Evolutionary conservation across 2,113 vertebrate genomes (phyloP), one percentile per base, ranked within the genome.

Genomic region (Pterophyllum scalare): DNA sequence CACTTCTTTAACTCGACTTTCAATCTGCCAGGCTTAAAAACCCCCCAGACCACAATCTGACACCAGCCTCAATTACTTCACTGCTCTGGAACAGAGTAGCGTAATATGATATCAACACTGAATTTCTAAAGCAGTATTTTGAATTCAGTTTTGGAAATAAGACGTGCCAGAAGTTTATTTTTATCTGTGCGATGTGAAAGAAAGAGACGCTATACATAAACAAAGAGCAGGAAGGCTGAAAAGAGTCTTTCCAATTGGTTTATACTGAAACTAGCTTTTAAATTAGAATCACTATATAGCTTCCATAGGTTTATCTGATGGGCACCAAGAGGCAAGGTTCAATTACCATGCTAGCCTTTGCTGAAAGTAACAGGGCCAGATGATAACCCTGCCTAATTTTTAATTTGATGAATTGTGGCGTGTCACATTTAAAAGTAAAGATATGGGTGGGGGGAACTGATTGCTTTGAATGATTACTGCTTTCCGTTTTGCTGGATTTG

Each of bases 11-110:
- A 88, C 76, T 85, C 86, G 76, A 78, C 88, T 82, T 88, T 87
- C 88, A 93, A 92, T 94, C 92, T 92, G 88, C 85, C 89, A 89
- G 75, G 40, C 85, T 92, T 91, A 89, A 91, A 85, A 87, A 76
- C 6, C 77, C 79, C 87, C 86, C 78, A 79, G 85, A 95, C 94
- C 93, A 95, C 94, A 96, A 93, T 93, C 92, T 91, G 92, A 95
- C 95, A 95, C 90, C 92, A 89, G 77, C 92, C 87, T 88, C 93
- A 95, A 95, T 95, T 91, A 95, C 94, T 94, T 91, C 92, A 93
- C 91, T 92, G 87, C 88, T 43, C 84, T 91, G 93, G 92, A 91
- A 91, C 79, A 85, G 78, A 81, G 78, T 4, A 58, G 31, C 3
- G 89, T 88, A 94, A 95, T 61, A 59, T 74, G 92, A 95, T 95